Evolutionary conservation across 2,797 vertebrate species (phyloP).

Genomic region (Halcyon chelicuti): DNA sequence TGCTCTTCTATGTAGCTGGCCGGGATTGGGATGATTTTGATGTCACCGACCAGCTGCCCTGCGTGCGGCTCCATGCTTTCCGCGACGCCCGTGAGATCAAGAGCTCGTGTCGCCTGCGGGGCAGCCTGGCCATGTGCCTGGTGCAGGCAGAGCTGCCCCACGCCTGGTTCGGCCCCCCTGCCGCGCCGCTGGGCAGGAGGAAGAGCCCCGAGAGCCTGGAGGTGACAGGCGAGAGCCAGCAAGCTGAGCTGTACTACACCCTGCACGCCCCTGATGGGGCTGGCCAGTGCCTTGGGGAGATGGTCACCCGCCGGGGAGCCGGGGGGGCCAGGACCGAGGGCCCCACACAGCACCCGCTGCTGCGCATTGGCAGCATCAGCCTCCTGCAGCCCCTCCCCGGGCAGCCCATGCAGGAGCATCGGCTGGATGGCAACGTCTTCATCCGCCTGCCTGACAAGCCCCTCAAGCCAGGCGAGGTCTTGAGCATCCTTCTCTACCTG

Average conservation of each 20-base stretch:
- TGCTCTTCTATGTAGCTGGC: constrained; percentile 95
- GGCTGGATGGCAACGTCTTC: constrained; percentile 91
- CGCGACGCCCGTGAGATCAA: constrained; percentile 90
- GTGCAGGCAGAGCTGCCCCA: constrained; percentile 91
- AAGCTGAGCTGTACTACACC: constrained; percentile 94
- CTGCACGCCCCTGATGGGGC: constrained; percentile 85
- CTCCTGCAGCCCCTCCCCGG: constrained; percentile 87
- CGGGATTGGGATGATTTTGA: constrained; percentile 97
- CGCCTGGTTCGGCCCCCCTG: constrained; percentile 91
- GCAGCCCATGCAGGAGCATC: constrained; percentile 90
- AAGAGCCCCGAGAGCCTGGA: constrained; percentile 85
- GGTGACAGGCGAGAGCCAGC: constrained; percentile 83
- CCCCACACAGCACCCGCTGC: constrained; percentile 91
- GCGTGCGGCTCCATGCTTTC: constrained; percentile 93
- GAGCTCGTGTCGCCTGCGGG: constrained; percentile 91
- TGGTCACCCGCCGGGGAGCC: constrained; percentile 59
- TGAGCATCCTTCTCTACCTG: constrained; percentile 90
- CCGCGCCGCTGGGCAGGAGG: constrained; percentile 83
- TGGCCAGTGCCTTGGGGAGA: constrained; percentile 86
- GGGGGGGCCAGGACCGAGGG: constrained; percentile 82
- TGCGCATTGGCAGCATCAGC: constrained; percentile 96
- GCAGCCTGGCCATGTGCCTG: constrained; percentile 92
- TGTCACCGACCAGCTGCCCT: constrained; percentile 89
- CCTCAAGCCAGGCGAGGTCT: constrained; percentile 91
- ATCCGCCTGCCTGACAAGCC: constrained; percentile 92